These are phyloP conservation scores for Spinibarbus caldwelli DNA, from an alignment of 2,797 vertebrate genomes.

Conservation along the genomic window DNA sequence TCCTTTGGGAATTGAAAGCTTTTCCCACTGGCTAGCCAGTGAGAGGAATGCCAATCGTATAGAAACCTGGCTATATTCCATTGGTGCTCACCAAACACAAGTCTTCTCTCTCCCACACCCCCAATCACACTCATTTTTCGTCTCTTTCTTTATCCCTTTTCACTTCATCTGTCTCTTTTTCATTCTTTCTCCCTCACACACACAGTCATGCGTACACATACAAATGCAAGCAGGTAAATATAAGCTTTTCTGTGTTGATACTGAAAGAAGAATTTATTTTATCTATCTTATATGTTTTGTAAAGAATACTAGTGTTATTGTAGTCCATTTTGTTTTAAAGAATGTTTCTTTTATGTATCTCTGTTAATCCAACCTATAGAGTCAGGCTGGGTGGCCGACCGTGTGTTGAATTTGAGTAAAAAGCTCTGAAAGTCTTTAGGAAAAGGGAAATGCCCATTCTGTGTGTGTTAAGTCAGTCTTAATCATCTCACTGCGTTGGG, in stretches of 20 bases:
- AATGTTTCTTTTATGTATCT: constrained; percentile 71
- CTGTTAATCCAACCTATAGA: constrained; percentile 76
- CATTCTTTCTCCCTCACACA: constrained; percentile 6
- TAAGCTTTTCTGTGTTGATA: constrained; percentile 74
- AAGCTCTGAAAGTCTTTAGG: constrained; percentile 42
- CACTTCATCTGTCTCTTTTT: neutral
- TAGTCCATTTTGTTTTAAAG: constrained; percentile 71
- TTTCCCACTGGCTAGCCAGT: constrained; percentile 78
- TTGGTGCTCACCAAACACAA: constrained; percentile 66
- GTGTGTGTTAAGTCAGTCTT: constrained; percentile 15
- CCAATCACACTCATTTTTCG: constrained; percentile 39
- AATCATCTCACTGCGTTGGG: constrained; percentile 46
- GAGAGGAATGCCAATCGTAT: constrained; percentile 84
- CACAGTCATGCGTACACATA: constrained; percentile 60
- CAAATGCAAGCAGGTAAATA: constrained; percentile 75
- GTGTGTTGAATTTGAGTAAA: constrained; percentile 70
- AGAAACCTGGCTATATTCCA: constrained; percentile 80
- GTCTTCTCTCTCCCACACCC: constrained; percentile 59
- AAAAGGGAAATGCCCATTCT: constrained; percentile 38
- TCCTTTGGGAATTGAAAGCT: constrained; percentile 76
- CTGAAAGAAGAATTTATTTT: constrained; percentile 66
- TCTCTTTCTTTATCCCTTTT: constrained; percentile 5
- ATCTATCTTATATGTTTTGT: constrained; percentile 69
- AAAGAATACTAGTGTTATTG: constrained; percentile 65
- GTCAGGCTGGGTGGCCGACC: constrained; percentile 75